phyloP scores from a whole-genome alignment of 1,140 invertebrate species.

The Polyergus mexicanus region DNA sequence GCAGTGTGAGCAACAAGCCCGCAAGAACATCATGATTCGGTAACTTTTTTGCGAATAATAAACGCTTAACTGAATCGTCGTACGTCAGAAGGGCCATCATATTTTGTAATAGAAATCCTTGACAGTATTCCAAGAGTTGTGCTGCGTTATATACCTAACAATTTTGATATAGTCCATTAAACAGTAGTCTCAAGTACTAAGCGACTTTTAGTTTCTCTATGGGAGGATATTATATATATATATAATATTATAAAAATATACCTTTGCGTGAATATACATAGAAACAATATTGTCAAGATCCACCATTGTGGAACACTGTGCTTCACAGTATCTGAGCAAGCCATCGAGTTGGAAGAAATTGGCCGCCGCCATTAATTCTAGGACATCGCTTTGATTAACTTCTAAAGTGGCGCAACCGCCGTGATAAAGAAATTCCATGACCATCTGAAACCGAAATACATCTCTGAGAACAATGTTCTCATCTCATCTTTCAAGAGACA shows the following conservation, averaged over 20 bases:
- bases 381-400: constrained; percentile 92
- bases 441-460: constrained; percentile 89
- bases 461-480: neutral
- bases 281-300: constrained; percentile 96
- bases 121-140: constrained; percentile 95
- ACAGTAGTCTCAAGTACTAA: neutral
- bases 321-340: constrained; percentile 94
- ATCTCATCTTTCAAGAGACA: neutral
- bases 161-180: constrained; percentile 64
- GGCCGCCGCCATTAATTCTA: constrained; percentile 96
- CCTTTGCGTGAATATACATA: constrained; percentile 97
- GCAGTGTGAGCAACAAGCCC: constrained; percentile 92
- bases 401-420: constrained; percentile 93
- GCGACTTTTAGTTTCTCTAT: neutral
- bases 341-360: constrained; percentile 97
- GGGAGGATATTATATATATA: neutral
- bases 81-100: constrained; percentile 97
- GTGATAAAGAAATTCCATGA: constrained; percentile 97
- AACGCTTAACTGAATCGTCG: constrained; percentile 95
- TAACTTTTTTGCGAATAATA: constrained; percentile 95
- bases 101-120: constrained; percentile 96
- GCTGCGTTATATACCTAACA: constrained; percentile 94
- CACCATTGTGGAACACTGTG: constrained; percentile 93
- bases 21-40: constrained; percentile 96
- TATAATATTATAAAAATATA: constrained; percentile 79